Evolutionary conservation across 2,797 vertebrate species (phyloP).

Genomic region (Florisuga fusca): DNA sequence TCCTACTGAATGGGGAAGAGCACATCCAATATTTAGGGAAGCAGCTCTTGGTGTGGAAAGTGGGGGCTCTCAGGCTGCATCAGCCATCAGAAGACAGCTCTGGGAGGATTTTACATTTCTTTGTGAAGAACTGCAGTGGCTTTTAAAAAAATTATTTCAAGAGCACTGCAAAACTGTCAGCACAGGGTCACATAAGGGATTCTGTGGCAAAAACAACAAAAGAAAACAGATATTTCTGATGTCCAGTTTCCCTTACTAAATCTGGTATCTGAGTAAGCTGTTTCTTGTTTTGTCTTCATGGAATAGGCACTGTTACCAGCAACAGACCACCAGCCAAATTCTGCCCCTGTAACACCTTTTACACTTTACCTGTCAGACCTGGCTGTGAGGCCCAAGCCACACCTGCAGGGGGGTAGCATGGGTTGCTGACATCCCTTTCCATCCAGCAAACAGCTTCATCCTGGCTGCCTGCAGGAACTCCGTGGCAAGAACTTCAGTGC

Average conservation of each 20-base stretch:
- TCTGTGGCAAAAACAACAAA: neutral
- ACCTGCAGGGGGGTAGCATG: no score
- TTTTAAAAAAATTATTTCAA: neutral
- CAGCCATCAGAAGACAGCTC: neutral
- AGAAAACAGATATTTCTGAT: neutral
- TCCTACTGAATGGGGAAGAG: neutral
- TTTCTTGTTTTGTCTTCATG: neutral
- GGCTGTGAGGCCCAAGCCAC: neutral
- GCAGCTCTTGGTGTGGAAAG: neutral
- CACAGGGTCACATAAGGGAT: neutral
- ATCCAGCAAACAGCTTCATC: accelerated
- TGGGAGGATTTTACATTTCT: neutral
- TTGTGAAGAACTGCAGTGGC: neutral
- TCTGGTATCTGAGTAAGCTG: neutral
- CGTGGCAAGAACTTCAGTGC: neutral
- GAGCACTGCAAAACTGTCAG: neutral
- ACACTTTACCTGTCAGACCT: neutral
- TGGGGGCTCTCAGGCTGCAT: neutral
- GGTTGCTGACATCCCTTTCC: neutral
- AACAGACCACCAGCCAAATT: neutral
- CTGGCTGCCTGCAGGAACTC: neutral
- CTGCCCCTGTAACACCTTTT: neutral
- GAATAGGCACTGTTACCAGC: neutral
- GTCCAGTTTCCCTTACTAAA: neutral
- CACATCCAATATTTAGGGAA: neutral